phyloP scores from a whole-genome alignment of 37 sponge, comb jelly and placozoan species.

The Mnemiopsis leidyi region DNA sequence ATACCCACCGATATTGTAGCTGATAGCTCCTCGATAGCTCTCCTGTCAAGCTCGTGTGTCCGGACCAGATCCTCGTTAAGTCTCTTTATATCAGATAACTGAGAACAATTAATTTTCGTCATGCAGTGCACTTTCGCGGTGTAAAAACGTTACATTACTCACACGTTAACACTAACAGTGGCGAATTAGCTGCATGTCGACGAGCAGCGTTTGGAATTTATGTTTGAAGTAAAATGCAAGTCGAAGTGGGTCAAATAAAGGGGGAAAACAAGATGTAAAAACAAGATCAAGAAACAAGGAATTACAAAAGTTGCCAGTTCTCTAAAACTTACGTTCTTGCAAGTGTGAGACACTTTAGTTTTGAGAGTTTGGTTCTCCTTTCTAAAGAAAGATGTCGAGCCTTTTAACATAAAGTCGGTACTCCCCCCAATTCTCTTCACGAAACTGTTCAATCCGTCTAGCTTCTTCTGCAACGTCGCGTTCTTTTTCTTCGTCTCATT shows the following conservation, averaged over 20 bases:
- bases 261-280: too few relatives aligned
- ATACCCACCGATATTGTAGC: constrained; percentile 48
- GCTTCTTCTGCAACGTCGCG: background rate
- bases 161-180: too few relatives aligned
- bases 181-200: too few relatives aligned
- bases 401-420: constrained; percentile 38
- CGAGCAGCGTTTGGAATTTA: too few relatives aligned
- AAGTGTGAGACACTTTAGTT: constrained; percentile 7
- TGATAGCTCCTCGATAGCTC: constrained; percentile 62
- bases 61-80: constrained; percentile 53
- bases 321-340: constrained; percentile 35
- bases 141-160: too few relatives aligned
- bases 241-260: too few relatives aligned
- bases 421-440: constrained; percentile 43
- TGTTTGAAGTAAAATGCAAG: too few relatives aligned
- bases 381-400: constrained; percentile 57
- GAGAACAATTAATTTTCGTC: too few relatives aligned
- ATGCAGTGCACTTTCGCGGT: too few relatives aligned
- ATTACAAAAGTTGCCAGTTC: too few relatives aligned
- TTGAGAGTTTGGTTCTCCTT: constrained; percentile 58
- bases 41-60: constrained; percentile 38
- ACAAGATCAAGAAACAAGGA: too few relatives aligned
- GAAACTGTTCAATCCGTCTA: constrained; percentile 14
- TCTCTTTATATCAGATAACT: constrained; percentile 55
- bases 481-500: constrained; percentile 3